These are phyloP conservation scores for Seriola rivoliana DNA, from an alignment of 2,113 vertebrate species.

Conservation along the genomic window DNA sequence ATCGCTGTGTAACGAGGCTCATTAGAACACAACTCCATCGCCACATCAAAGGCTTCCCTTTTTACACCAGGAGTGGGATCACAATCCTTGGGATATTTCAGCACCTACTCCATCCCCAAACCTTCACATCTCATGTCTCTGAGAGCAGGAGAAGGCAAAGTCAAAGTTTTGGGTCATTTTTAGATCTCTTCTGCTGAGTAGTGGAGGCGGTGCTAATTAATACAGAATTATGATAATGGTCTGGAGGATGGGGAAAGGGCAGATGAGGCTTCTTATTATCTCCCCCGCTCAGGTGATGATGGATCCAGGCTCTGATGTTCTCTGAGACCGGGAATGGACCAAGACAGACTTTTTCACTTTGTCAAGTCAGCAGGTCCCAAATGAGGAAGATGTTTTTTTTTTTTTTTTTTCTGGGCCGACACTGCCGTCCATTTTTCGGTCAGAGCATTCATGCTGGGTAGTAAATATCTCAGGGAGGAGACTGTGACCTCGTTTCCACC, in stretches of 20 bases:
- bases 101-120: slow-evolving; percentile 48
- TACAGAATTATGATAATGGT: slow-evolving; percentile 79
- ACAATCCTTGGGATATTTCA: slow-evolving; percentile 70
- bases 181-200: slow-evolving; percentile 61
- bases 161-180: slow-evolving; percentile 74
- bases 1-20: slow-evolving; percentile 69
- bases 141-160: slow-evolving; percentile 51
- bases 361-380: slow-evolving; percentile 66
- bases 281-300: slow-evolving; percentile 60
- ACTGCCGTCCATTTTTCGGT: slow-evolving; percentile 35
- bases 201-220: slow-evolving; percentile 69
- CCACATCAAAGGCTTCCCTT: slow-evolving; percentile 72
- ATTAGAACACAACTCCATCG: slow-evolving; percentile 73
- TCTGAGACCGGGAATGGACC: slow-evolving; percentile 68
- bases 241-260: slow-evolving; percentile 63
- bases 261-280: slow-evolving; percentile 68
- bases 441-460: slow-evolving; percentile 55
- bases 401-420: slow-evolving; percentile 5
- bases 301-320: slow-evolving; percentile 56
- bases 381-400: slow-evolving; percentile 29
- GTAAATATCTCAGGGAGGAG: slow-evolving; percentile 77
- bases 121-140: slow-evolving; percentile 46
- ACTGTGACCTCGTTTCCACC: slow-evolving; percentile 73
- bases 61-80: slow-evolving; percentile 64
- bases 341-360: slow-evolving; percentile 55